phyloP scores from a whole-genome alignment of 2,113 vertebrate species.

The Calidris pygmaea region DNA sequence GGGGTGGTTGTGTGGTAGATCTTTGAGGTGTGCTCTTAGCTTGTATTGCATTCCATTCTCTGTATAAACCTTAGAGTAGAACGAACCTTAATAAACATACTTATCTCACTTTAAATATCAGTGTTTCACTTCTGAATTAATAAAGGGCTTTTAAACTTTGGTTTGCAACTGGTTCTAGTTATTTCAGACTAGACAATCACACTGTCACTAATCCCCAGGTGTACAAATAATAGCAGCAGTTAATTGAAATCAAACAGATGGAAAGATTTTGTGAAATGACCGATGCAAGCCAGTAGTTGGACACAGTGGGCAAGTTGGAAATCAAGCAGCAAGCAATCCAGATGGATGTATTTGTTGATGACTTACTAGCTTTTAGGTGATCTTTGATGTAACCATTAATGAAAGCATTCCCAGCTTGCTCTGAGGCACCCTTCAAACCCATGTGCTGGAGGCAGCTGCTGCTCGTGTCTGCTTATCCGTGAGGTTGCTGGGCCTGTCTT shows the following conservation, averaged over 20 bases:
- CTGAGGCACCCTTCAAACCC: background rate
- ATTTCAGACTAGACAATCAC: background rate
- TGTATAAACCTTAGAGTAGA: constrained; percentile 69
- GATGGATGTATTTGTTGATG: background rate
- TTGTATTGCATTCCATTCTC: constrained; percentile 72
- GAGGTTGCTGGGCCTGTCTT: background rate
- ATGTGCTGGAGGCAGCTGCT: background rate
- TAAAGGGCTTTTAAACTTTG: constrained; percentile 54
- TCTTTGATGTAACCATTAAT: background rate
- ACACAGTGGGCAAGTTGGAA: background rate
- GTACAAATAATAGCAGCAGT: background rate
- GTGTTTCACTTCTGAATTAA: constrained; percentile 65
- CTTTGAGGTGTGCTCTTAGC: constrained; percentile 62
- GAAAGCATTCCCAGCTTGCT: background rate
- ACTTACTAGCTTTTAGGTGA: background rate
- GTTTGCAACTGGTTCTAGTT: constrained; percentile 31
- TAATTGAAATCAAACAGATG: background rate
- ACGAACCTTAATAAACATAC: constrained; percentile 65
- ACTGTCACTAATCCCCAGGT: background rate
- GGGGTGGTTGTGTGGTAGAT: constrained; percentile 61
- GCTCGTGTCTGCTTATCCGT: background rate
- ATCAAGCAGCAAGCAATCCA: background rate
- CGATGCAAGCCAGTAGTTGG: background rate
- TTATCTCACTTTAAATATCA: constrained; percentile 62
- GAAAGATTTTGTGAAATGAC: background rate